Conservation (phyloP, 2,888 invertebrate species). For the Lacanobia oleracea region DNA sequence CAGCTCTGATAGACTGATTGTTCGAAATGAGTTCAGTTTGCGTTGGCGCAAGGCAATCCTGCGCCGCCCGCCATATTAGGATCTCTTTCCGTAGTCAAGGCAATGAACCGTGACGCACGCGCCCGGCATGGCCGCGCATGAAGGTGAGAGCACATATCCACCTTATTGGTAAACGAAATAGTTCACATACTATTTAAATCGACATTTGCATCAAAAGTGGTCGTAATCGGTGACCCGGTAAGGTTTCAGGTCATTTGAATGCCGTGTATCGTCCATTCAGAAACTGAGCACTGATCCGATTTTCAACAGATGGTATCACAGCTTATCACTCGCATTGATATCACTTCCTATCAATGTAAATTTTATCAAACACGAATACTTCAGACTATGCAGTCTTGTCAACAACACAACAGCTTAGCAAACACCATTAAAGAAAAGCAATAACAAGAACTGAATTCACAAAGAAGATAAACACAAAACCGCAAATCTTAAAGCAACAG, state of each 20-base stretch:
- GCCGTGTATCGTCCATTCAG: not conserved
- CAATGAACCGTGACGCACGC: constrained; percentile 88
- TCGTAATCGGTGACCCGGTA: constrained; percentile 35
- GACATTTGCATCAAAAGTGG: constrained; percentile 52
- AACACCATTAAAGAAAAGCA: not conserved
- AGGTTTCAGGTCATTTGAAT: constrained; percentile 25
- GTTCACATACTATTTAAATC: constrained; percentile 55
- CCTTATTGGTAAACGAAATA: constrained; percentile 60
- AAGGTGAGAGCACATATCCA: constrained; percentile 66
- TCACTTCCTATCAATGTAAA: not conserved
- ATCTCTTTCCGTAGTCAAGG: constrained; percentile 88
- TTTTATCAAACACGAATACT: not conserved
- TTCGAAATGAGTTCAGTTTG: constrained; percentile 80
- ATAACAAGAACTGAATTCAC: not conserved
- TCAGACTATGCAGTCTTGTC: not conserved
- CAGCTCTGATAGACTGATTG: constrained; percentile 78
- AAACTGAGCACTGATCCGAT: not conserved
- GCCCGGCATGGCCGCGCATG: constrained; percentile 65
- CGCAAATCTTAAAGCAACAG: constrained; percentile 4
- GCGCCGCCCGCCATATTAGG: constrained; percentile 86
- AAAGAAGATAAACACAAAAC: constrained; percentile 16
- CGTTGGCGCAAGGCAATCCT: constrained; percentile 87
- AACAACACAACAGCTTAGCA: constrained; percentile 1
- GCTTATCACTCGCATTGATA: not conserved
- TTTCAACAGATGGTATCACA: not conserved